phyloP scores from a whole-genome alignment of 2,113 vertebrate species.

The Gymnarchus niloticus region DNA sequence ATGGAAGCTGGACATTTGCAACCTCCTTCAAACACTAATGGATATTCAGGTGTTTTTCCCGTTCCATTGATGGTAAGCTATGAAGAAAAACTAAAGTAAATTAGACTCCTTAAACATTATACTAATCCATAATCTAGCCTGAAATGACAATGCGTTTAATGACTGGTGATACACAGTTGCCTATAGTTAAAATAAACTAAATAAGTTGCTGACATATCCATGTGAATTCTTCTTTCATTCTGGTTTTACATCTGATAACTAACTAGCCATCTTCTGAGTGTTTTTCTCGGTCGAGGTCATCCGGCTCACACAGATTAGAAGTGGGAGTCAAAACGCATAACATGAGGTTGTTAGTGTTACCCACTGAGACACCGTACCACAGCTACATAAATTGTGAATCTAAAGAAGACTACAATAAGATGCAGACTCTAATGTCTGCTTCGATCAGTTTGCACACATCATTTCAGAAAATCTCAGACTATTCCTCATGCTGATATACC shows the following conservation, averaged over 20 bases:
- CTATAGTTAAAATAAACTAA: not conserved
- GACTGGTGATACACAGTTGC: not conserved
- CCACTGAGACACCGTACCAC: not conserved
- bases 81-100: not conserved
- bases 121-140: not conserved
- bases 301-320: too few species aligned
- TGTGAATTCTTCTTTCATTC: not conserved
- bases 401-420: not conserved
- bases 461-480: not conserved
- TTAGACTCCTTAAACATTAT: not conserved
- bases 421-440: not conserved
- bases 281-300: not conserved
- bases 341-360: too few species aligned
- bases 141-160: not conserved
- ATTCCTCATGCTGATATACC: not conserved
- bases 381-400: too few species aligned
- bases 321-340: not conserved
- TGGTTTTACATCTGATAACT: too few species aligned
- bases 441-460: not conserved
- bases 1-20: constrained; percentile 51
- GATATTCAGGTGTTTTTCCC: not conserved
- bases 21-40: constrained; percentile 42
- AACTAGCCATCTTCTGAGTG: not conserved
- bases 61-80: constrained; percentile 27
- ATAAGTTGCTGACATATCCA: too few species aligned